Evolutionary conservation across 2,888 invertebrate species (phyloP), one percentile per base, ranked within the genome.

Genomic region (Apamea sordens): DNA sequence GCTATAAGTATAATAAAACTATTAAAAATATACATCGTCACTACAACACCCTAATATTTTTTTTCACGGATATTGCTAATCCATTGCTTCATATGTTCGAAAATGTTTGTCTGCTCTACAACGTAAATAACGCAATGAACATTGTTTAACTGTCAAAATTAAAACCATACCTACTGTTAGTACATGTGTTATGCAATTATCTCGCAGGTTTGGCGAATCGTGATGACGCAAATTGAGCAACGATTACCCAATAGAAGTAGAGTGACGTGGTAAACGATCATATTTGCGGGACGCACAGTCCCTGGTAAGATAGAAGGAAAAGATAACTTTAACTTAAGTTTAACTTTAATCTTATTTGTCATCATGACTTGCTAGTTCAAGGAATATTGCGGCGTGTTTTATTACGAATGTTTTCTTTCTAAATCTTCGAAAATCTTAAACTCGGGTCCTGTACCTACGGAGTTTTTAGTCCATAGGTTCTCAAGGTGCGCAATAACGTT

Each of bases 171-270:
- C 10, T 24, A 56, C 53, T 56, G 53, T 24, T 56, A 56, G 3
- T 56, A 24, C 0, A 24, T 53, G 53, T 24, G 8, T 24, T 24
- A 24, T 8, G 24, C 24, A 53, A 53, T 24, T 24, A 24, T 24
- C 10, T 15, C 15, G 18, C 10, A 50, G 4, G 1, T 2, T 24
- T 56, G 8, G 32, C 11, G 32, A 80, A 69, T 64, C 21, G 47
- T 21, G 28, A 68, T 76, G 65, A 84, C 53, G 84, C 21, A 61
- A 63, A 32, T 47, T 47, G 15, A 36, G 7, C n/a, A 36, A 56
- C 0, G 6, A 36, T 68, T 67, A 0, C 24, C 32, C 15, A 24
- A 61, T 83, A 67, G 18, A 13, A 13, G 11, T 24, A 24, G 18
- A 44, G 7, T 79, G 71, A 71, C 70, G 50, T 36, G 6, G 7